Base-by-base conservation (phyloP, 2,888 invertebrate genomes). In the Taenaris catops region DNA sequence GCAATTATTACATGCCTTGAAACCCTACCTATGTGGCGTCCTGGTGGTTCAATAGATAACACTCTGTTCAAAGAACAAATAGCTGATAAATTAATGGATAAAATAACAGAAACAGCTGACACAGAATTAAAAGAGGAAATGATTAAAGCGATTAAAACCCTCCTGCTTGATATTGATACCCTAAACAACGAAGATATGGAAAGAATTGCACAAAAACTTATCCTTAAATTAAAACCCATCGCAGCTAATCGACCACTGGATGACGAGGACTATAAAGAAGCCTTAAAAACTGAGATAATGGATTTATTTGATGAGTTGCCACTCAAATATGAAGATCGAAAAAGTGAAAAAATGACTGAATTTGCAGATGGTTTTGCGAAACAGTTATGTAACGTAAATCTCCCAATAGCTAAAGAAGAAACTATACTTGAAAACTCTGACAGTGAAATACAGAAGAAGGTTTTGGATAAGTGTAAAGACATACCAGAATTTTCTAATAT, bases 11-110 rank as follows among this genome's bases (percentile, higher is more conserved):
- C 25, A 29, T 37, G 24, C 10, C 34, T 46, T 4, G 14, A 38
- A n/a, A 9, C 16, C n/a, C 18, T 43, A 8, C 43, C 45, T 4
- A 43, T 40, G 12, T 37, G 37, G 34, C 34, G 10, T 12, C 40
- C 43, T 1, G 14, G 17, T 18, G 28, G 40, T 7, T 9, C 9
- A 4, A 10, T 16, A 4, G 29, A 33, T 14, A 23, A 32, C 5
- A n/a, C 6, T 4, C 7, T 6, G 1, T 26, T 39, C 19, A 27
- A 19, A 17, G 32, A 39, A 19, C 11, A 24, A 12, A 12, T 46
- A 8, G 34, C 27, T 24, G 25, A 34, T 29, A 23, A 43, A 18
- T 36, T 46, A 10, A 23, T 40, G 6, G 14, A 31, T 20, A 37
- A 14, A 20, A 8, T 44, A 1, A 7, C 2, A 9, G 10, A 26